Conservation (phyloP, 2,888 invertebrate genomes). For the Mythimna loreyi region DNA sequence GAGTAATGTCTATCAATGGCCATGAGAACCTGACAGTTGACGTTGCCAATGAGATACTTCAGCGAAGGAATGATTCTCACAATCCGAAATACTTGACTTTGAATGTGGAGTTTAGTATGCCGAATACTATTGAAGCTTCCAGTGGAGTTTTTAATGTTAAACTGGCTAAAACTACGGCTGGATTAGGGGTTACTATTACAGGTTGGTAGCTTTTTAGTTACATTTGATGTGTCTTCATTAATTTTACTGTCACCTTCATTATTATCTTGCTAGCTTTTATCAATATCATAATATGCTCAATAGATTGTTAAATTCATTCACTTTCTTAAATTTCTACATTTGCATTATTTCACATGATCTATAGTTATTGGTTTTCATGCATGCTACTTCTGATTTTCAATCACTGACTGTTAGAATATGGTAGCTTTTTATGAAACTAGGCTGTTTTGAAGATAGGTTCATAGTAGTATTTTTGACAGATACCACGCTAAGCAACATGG, state of each 20-base stretch:
- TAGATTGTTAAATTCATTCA: neutral
- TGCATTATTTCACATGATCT: too few species aligned
- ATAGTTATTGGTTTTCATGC: neutral
- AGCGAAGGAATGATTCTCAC: slow-evolving; percentile 90
- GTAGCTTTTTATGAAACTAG: slow-evolving; percentile 3
- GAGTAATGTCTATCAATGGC: slow-evolving; percentile 96
- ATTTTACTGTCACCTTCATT: neutral
- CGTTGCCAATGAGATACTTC: slow-evolving; percentile 91
- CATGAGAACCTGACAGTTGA: slow-evolving; percentile 92
- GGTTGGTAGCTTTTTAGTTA: slow-evolving; percentile 81
- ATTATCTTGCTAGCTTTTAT: neutral
- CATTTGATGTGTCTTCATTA: neutral
- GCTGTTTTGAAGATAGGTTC: slow-evolving; percentile 38
- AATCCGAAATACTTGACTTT: slow-evolving; percentile 93
- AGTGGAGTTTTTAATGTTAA: slow-evolving; percentile 98
- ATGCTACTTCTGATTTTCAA: slow-evolving; percentile 7
- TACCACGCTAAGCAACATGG: slow-evolving; percentile 58
- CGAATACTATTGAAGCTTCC: slow-evolving; percentile 97
- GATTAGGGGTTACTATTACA: slow-evolving; percentile 97
- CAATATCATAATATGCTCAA: neutral
- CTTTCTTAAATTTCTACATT: too few species aligned
- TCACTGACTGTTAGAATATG: neutral
- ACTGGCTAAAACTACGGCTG: slow-evolving; percentile 94
- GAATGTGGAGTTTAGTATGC: slow-evolving; percentile 97
- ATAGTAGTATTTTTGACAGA: slow-evolving; percentile 44